These are phyloP conservation scores for Oxygymnocypris stewartii DNA, from an alignment of 2,113 vertebrate genomes.

Conservation along the genomic window DNA sequence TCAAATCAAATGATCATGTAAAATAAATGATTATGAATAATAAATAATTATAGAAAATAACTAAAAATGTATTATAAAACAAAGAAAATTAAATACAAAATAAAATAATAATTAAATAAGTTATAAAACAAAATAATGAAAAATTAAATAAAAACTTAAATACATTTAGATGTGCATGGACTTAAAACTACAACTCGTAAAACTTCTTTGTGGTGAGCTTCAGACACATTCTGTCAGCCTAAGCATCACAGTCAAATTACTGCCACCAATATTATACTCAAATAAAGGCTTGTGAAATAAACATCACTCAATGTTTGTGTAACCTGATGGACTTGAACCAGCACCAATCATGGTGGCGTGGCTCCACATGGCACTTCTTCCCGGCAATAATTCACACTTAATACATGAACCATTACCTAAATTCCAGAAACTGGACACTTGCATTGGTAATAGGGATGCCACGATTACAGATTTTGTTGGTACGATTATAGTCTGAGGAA, in stretches of 20 bases:
- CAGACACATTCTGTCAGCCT: not conserved
- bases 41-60: too few species aligned
- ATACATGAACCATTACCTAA: constrained; percentile 68
- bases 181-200: not conserved
- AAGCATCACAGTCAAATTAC: not conserved
- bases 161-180: not conserved
- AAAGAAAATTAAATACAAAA: not conserved
- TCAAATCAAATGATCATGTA: not conserved
- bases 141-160: too few species aligned
- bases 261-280: not conserved
- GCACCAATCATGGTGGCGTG: not conserved
- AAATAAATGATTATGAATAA: not conserved
- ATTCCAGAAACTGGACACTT: constrained; percentile 65
- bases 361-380: constrained; percentile 33
- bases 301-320: not conserved
- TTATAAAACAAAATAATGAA: too few species aligned
- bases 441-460: too few species aligned
- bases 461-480: too few species aligned
- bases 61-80: not conserved
- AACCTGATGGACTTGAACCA: constrained; percentile 13
- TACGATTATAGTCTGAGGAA: too few species aligned
- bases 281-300: constrained; percentile 1
- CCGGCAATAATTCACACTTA: constrained; percentile 56
- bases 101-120: too few species aligned
- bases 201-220: too few species aligned